These are phyloP conservation scores for Lycopodina hypogea DNA, from an alignment of 37 sponge, comb jelly and placozoan species.

Conservation along the genomic window DNA sequence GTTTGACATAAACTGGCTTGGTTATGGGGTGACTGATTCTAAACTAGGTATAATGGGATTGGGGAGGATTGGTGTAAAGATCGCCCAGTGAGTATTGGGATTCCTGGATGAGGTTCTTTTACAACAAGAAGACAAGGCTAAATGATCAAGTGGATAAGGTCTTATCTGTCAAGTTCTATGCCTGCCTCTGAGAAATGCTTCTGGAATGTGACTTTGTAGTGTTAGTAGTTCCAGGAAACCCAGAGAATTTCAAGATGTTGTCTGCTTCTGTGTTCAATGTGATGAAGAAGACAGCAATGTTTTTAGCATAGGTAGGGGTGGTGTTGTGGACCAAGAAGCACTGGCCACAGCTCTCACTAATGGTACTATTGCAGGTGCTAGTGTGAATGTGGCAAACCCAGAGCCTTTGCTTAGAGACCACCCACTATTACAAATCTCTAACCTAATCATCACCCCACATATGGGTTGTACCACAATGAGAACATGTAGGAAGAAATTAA, in stretches of 20 bases:
- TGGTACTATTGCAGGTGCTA: slow-evolving; percentile 63
- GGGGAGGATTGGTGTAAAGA: slow-evolving; percentile 77
- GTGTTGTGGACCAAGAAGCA: slow-evolving; percentile 84
- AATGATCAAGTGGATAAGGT: slow-evolving; percentile 23
- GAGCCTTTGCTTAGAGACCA: slow-evolving; percentile 83
- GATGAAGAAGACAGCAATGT: slow-evolving; percentile 65
- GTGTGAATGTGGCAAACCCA: slow-evolving; percentile 82
- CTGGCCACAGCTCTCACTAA: slow-evolving; percentile 46
- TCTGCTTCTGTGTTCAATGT: slow-evolving; percentile 46
- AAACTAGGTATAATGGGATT: slow-evolving; percentile 79
- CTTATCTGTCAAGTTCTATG: slow-evolving; percentile 43
- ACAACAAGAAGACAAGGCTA: slow-evolving; percentile 62
- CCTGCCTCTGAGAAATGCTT: slow-evolving; percentile 50
- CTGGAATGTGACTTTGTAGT: slow-evolving; percentile 71
- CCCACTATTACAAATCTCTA: slow-evolving; percentile 56
- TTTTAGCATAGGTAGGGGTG: slow-evolving; percentile 75
- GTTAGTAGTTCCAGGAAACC: slow-evolving; percentile 39
- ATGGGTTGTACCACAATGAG: slow-evolving; percentile 61
- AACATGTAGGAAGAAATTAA: slow-evolving; percentile 51
- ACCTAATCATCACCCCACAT: slow-evolving; percentile 80
- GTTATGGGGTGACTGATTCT: slow-evolving; percentile 55
- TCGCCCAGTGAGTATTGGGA: slow-evolving; percentile 70
- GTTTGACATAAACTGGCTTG: slow-evolving; percentile 35
- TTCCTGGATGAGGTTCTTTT: slow-evolving; percentile 79
- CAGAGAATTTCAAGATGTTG: slow-evolving; percentile 63